These are phyloP conservation scores for Cheumatopsyche charites DNA, from an alignment of 1,140 invertebrate species.

Conservation along the genomic window DNA sequence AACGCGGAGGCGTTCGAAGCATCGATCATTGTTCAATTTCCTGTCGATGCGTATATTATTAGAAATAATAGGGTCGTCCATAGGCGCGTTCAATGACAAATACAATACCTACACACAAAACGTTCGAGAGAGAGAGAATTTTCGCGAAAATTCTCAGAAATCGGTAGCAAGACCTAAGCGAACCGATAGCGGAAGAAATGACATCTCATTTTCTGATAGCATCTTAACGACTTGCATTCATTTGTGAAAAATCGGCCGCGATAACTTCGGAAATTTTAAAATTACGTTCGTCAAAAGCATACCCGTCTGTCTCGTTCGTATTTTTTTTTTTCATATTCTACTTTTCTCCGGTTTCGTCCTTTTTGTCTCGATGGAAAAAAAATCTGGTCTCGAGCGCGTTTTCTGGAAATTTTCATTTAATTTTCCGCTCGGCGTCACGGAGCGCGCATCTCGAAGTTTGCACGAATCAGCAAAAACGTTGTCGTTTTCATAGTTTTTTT, in stretches of 20 bases:
- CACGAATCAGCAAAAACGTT: not conserved
- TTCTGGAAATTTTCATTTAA: slow-evolving; percentile 6
- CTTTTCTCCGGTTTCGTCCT: too few relatives aligned
- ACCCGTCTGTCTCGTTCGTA: not conserved
- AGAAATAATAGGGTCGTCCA: not conserved
- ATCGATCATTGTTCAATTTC: slow-evolving; percentile 25
- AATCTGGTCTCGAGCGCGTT: too few relatives aligned
- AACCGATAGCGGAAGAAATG: slow-evolving; percentile 28
- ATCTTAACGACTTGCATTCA: slow-evolving; percentile 20
- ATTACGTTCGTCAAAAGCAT: not conserved
- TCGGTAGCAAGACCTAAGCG: not conserved
- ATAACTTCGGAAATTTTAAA: slow-evolving; percentile 5
- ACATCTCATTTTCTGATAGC: slow-evolving; percentile 34
- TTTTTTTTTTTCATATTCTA: not conserved
- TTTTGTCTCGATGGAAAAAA: too few relatives aligned
- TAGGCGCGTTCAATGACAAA: not conserved
- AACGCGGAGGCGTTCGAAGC: not conserved
- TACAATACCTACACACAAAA: not conserved
- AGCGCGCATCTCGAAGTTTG: not conserved
- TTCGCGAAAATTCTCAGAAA: not conserved
- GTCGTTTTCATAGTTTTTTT: not conserved
- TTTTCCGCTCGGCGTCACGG: not conserved
- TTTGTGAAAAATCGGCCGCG: not conserved
- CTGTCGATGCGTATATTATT: slow-evolving; percentile 6
- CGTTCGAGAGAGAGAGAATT: not conserved